These are phyloP conservation scores for Tortricodes alternella DNA, from an alignment of 2,888 invertebrate genomes.

Conservation along the genomic window DNA sequence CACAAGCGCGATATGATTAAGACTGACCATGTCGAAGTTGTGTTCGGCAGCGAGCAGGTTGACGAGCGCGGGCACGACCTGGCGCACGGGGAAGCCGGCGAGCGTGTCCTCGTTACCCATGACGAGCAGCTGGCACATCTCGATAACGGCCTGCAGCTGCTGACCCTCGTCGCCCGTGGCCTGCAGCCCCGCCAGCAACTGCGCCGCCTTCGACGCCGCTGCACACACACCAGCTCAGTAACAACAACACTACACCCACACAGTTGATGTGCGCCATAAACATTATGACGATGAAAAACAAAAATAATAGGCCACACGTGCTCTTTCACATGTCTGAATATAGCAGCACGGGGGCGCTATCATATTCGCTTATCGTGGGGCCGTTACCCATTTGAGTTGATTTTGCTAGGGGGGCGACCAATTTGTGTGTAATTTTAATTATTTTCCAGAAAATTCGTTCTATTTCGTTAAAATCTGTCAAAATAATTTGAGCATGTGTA, in stretches of 20 bases:
- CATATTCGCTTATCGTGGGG: too few species aligned
- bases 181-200: conserved; percentile 94
- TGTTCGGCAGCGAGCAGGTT: conserved; percentile 97
- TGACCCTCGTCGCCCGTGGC: conserved; percentile 97
- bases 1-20: background rate
- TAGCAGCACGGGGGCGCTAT: too few species aligned
- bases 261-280: too few species aligned
- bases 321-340: too few species aligned
- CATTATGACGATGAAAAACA: too few species aligned
- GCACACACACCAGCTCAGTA: conserved; percentile 31
- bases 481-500: too few species aligned
- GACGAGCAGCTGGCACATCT: conserved; percentile 98
- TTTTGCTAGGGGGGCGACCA: too few species aligned
- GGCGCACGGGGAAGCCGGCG: conserved; percentile 98
- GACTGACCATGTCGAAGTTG: conserved; percentile 96
- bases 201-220: conserved; percentile 96
- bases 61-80: conserved; percentile 97
- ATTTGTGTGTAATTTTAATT: too few species aligned
- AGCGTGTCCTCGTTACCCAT: conserved; percentile 99
- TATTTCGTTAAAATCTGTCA: too few species aligned
- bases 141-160: conserved; percentile 97
- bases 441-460: too few species aligned
- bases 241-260: background rate
- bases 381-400: too few species aligned
- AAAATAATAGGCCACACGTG: too few species aligned